Conservation (phyloP, 2,888 invertebrate species). For the Dryomyza anilis region DNA sequence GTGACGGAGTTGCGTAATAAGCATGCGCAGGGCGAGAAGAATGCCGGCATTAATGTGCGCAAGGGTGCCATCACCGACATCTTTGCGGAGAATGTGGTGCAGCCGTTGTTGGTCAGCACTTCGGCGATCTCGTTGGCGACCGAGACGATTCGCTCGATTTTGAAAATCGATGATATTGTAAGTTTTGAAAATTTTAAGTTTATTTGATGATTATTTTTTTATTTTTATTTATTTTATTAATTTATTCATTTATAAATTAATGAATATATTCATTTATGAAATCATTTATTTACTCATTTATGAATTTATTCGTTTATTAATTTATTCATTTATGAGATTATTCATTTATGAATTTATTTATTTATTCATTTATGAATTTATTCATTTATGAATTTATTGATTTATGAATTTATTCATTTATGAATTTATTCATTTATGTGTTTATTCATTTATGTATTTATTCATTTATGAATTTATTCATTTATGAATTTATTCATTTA, state of each 20-base stretch:
- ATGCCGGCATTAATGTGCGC: slow-evolving; percentile 94
- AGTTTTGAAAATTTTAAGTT: slow-evolving; percentile 38
- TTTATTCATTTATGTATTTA: too few species aligned
- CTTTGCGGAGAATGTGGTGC: slow-evolving; percentile 94
- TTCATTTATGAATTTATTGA: too few species aligned
- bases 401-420: too few species aligned
- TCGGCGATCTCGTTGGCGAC: slow-evolving; percentile 93
- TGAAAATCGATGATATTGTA: slow-evolving; percentile 99
- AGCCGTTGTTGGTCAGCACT: slow-evolving; percentile 93
- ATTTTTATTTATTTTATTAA: slow-evolving; percentile 1
- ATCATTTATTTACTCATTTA: too few species aligned
- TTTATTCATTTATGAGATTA: too few species aligned
- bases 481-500: too few species aligned
- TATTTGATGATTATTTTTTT: neutral
- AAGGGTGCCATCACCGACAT: slow-evolving; percentile 97
- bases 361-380: too few species aligned
- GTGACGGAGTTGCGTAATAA: slow-evolving; percentile 95
- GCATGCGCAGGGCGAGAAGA: slow-evolving; percentile 85
- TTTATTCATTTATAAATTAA: slow-evolving; percentile 9
- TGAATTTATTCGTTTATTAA: too few species aligned
- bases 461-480: too few species aligned
- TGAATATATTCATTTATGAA: too few species aligned
- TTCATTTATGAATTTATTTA: too few species aligned
- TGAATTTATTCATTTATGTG: too few species aligned
- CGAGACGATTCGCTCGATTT: slow-evolving; percentile 95